phyloP scores from a whole-genome alignment of 2,797 vertebrate species.

The Leuciscus waleckii region DNA sequence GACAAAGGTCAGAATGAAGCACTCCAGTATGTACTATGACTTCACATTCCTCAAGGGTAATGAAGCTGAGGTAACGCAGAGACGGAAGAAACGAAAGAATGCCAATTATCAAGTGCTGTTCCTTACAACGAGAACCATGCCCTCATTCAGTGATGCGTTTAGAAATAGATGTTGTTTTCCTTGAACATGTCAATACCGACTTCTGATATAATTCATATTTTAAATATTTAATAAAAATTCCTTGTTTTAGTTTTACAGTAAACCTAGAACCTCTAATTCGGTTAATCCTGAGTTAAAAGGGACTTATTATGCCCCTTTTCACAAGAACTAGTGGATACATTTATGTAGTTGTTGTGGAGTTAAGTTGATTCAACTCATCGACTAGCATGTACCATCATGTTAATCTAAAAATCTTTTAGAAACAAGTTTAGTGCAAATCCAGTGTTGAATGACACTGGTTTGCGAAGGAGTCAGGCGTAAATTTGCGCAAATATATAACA shows the following conservation, averaged over 20 bases:
- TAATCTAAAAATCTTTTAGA: no score
- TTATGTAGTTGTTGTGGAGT: no score
- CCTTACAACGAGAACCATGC: not conserved
- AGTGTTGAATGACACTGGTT: no score
- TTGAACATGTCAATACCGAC: not conserved
- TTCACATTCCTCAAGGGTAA: constrained; percentile 21
- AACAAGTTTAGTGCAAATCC: no score
- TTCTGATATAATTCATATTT: not conserved
- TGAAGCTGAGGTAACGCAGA: not conserved
- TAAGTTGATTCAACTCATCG: no score
- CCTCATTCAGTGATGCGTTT: not conserved
- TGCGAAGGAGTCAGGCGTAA: no score
- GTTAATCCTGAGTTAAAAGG: not conserved
- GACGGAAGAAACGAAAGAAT: not conserved
- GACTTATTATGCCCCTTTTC: no score
- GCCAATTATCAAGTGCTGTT: not conserved
- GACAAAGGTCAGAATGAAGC: constrained; percentile 44
- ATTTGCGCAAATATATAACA: no score
- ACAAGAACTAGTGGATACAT: no score
- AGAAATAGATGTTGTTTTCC: not conserved
- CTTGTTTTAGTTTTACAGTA: not conserved
- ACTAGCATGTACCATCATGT: no score
- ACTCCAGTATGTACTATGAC: not conserved
- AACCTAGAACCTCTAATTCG: not conserved
- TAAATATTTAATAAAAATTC: not conserved